Base-by-base conservation (phyloP, 2,113 vertebrate genomes). In the Xiphophorus couchianus region DNA sequence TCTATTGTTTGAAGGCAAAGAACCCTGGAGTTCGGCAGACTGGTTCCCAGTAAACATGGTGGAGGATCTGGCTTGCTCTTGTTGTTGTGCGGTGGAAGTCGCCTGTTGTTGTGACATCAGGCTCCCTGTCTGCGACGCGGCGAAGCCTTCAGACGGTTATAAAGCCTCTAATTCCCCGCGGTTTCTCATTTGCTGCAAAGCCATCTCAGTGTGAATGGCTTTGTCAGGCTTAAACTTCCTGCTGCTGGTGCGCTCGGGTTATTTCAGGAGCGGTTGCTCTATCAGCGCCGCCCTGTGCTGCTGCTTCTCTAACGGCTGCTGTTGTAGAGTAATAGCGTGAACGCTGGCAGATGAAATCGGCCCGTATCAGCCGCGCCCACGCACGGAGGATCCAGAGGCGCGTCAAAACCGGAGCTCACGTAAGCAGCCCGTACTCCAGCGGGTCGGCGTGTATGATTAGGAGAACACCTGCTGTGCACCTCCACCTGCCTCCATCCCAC, bases 341-440 rank as follows among this genome's bases (percentile, higher is more conserved):
- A 84, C 87, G 81, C 69, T 80, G 80, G 79, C 73, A 87, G 80
- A 89, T 92, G 88, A 89, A 90, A 84, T 84, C 71, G 76, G 82
- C 88, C 91, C 94, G 86, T 94, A 92, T 95, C 94, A 94, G 93
- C 93, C 85, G 73, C 69, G 78, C 73, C 84, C 64, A 72, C 86
- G 71, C 75, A 89, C 88, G 89, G 91, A 89, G 90, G 90, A 93
- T 79, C 86, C 88, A 39, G 81, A 93, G 89, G 89, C 92, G 91
- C 91, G 84, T 69, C 89, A 86, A 84, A 91, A 93, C 87, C 85
- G 89, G 30, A 19, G 74, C 76, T 78, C 80, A 91, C 81, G 88
- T 90, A 91, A 91, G 91, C 86, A 86, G 77, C 85, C 88, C 87
- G 85, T 90, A 89, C 84, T 88, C 74, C 77, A 92, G 89, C 29